These are phyloP conservation scores for Clarias magur DNA, from an alignment of 2,113 vertebrate genomes.

Conservation along the genomic window DNA sequence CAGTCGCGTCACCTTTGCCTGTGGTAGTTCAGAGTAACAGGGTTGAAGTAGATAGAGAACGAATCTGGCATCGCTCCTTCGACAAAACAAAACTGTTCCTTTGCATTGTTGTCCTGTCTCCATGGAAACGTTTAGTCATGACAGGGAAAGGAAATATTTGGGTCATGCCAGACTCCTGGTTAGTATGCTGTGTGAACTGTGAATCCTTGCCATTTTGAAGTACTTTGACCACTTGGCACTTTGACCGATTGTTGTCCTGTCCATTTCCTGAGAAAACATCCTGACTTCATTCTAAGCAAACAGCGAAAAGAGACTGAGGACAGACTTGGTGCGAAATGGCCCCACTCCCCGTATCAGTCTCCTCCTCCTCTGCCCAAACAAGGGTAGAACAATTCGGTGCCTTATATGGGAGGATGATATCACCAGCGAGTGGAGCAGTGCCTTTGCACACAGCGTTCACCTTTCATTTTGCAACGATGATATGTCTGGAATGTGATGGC, in stretches of 20 bases:
- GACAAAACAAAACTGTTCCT: conserved; percentile 52
- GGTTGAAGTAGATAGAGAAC: conserved; percentile 34
- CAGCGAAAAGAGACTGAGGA: conserved; percentile 37
- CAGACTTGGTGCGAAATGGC: conserved; percentile 39
- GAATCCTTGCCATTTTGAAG: conserved; percentile 20
- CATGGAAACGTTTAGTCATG: conserved; percentile 55
- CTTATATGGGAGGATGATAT: conserved; percentile 78
- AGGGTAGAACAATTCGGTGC: conserved; percentile 75
- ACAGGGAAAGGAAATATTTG: conserved; percentile 49
- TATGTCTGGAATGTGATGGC: conserved; percentile 75
- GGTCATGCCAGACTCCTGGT: conserved; percentile 48
- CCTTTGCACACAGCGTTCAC: conserved; percentile 77
- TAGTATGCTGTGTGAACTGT: conserved; percentile 11
- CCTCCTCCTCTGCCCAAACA: conserved; percentile 73
- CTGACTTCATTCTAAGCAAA: conserved; percentile 33
- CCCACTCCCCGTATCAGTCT: conserved; percentile 45
- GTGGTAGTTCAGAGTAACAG: conserved; percentile 11
- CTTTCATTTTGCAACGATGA: conserved; percentile 79
- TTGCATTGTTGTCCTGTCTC: conserved; percentile 62
- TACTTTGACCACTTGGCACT: conserved; percentile 5
- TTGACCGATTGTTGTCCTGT: conserved; percentile 31
- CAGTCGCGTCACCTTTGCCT: background rate
- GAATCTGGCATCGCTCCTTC: conserved; percentile 54
- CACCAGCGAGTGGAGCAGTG: conserved; percentile 71
- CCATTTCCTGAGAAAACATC: conserved; percentile 54